Conservation (phyloP, 2,113 vertebrate genomes). For the Dunckerocampus dactyliophorus region DNA sequence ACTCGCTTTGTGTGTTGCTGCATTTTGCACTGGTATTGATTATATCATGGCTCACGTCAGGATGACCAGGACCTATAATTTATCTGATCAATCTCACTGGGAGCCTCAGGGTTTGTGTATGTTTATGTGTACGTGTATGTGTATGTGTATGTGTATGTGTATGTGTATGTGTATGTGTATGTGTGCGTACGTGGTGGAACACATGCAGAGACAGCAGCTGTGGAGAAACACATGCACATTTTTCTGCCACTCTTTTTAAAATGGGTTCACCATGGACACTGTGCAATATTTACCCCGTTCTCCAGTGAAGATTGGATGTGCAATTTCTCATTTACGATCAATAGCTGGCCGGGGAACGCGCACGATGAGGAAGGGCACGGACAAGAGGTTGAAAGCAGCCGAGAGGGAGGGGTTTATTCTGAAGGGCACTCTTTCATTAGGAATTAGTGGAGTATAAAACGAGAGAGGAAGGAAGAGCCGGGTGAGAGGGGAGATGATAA, state of each 20-base stretch:
- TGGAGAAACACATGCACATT: constrained; percentile 10
- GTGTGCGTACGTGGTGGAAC: not conserved
- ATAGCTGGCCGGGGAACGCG: constrained; percentile 15
- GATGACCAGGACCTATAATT: constrained; percentile 44
- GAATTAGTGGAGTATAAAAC: constrained; percentile 43
- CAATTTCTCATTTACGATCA: constrained; percentile 40
- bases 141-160: constrained; percentile 5
- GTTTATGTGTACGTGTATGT: constrained; percentile 7
- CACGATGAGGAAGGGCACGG: not conserved
- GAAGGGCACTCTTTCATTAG: constrained; percentile 46
- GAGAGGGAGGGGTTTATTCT: constrained; percentile 35
- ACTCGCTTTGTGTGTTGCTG: constrained; percentile 2
- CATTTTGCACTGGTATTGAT: constrained; percentile 47
- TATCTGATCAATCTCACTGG: constrained; percentile 42
- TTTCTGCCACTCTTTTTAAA: constrained; percentile 8
- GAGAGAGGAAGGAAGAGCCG: constrained; percentile 23
- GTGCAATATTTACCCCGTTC: not conserved
- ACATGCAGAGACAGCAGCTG: constrained; percentile 9
- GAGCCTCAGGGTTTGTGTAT: constrained; percentile 27
- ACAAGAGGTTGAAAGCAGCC: constrained; percentile 18
- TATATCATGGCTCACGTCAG: constrained; percentile 45
- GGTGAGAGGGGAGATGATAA: constrained; percentile 20
- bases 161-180: not conserved
- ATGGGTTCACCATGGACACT: constrained; percentile 1
- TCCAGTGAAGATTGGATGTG: constrained; percentile 16